A percentile compares a stretch with the other conserved stretches of the same genome.
Evolutionary conservation across 2,113 vertebrate genomes (phyloP).

Genomic region (Trematomus loennbergii): DNA sequence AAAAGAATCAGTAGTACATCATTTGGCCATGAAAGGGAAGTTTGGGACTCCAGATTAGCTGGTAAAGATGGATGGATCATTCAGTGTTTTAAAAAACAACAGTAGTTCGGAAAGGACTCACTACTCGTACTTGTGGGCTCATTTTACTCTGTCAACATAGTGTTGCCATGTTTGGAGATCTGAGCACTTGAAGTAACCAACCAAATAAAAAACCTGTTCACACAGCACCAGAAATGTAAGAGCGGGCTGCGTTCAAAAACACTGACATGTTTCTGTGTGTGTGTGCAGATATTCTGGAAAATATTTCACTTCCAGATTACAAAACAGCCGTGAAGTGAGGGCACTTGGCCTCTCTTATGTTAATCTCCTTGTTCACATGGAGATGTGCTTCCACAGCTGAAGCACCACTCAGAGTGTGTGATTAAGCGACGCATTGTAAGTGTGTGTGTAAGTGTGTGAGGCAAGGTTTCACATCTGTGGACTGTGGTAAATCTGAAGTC

Average conservation of each 20-base stretch:
- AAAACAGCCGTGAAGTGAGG: conserved; percentile 2
- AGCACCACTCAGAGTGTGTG: conserved; percentile 13
- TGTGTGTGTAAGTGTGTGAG: background rate
- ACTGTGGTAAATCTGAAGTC: conserved; percentile 8
- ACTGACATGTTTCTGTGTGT: background rate
- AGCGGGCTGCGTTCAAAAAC: too few relatives aligned
- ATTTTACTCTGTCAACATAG: background rate
- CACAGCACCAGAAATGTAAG: background rate
- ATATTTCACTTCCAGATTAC: background rate
- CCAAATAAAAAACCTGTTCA: background rate
- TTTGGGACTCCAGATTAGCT: too few relatives aligned
- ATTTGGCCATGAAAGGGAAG: too few relatives aligned
- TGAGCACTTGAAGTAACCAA: background rate
- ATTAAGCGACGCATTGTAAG: background rate
- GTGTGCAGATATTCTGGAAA: background rate
- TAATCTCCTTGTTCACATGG: conserved; percentile 12
- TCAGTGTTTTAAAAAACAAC: too few relatives aligned
- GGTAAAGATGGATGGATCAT: too few relatives aligned
- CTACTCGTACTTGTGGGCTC: too few relatives aligned
- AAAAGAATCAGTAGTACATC: too few relatives aligned
- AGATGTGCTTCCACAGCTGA: background rate
- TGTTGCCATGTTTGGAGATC: background rate
- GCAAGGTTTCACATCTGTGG: conserved; percentile 4
- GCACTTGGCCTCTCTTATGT: conserved; percentile 4
- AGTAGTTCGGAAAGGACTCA: too few relatives aligned